Base-by-base conservation (phyloP, 2,113 vertebrate species). In the Misgurnus mizolepis region DNA sequence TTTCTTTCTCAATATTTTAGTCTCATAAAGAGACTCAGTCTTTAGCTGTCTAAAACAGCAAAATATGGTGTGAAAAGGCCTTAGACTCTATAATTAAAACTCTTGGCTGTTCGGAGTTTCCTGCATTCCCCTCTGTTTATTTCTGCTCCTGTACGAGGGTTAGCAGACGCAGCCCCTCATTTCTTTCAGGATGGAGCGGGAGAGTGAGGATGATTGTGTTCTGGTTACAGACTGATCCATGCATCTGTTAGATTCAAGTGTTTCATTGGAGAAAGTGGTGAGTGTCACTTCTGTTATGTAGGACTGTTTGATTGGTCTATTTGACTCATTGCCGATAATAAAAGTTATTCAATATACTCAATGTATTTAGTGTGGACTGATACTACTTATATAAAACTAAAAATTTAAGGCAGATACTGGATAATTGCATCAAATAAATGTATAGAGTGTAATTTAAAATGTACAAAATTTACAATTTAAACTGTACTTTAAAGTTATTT, bases 81-180 rank as follows among this genome's bases (percentile, higher is more conserved):
- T 88, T 91, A 85, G 72, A 79, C 80, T 22, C 22, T 90, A 88
- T 95, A 96, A 97, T 96, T 96, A 93, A 94, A 96, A 95, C 95
- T 95, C 94, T 95, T 94, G 94, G 94, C 93, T 91, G 93, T 91
- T 90, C 95, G 94, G 95, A 91, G 11, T 77, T 84, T 61, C 86
- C 91, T 83, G 79, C 85, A 87, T 84, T 90, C 92, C 87, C 88
- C 91, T 90, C 72, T 70, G 53, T 71, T 66, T 77, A 78, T 88
- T 85, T 84, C 88, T 88, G 80, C 85, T 87, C 47, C 74, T 62
- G 80, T 77, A 64, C 79, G 86, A 88, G 89, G 89, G 88, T 90
- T 89, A 94, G 91, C 96, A 95, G 93, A 94, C 95, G 95, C 94
- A 95, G 94, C 94, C 92, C 90, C 39, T 84, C 5, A 86, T 85